Evolutionary conservation across 2,888 invertebrate genomes (phyloP).

Genomic region (Dysmachus trigonus): DNA sequence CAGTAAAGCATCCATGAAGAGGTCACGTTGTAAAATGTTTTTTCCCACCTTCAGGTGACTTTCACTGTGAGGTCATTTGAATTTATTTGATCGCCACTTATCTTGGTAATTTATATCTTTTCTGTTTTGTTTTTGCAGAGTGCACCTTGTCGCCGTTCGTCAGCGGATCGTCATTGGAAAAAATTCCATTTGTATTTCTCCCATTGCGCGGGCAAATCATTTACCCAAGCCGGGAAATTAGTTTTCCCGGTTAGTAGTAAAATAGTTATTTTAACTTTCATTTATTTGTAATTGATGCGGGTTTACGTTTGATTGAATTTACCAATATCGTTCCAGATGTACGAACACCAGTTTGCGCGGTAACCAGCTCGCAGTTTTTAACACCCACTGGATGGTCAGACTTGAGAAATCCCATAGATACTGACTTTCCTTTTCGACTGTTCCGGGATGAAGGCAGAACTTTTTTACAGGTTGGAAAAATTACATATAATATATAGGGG

Average conservation of each 20-base stretch:
- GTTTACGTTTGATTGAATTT: constrained; percentile 43
- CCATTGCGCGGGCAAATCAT: constrained; percentile 88
- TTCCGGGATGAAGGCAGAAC: constrained; percentile 84
- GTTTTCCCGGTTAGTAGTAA: constrained; percentile 70
- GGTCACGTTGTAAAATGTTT: constrained; percentile 9
- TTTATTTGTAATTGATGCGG: constrained; percentile 45
- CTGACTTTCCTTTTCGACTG: constrained; percentile 82
- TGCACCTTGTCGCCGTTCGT: constrained; percentile 83
- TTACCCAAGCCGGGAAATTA: constrained; percentile 87
- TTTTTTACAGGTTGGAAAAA: constrained; percentile 74
- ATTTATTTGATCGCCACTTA: constrained; percentile 33
- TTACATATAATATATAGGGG: too few species aligned
- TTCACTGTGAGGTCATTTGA: constrained; percentile 27
- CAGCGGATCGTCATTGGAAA: constrained; percentile 76
- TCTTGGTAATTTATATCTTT: constrained; percentile 11
- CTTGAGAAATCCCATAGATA: constrained; percentile 77
- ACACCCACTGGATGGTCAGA: constrained; percentile 83
- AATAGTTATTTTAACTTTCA: constrained; percentile 25
- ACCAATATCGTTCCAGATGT: constrained; percentile 68
- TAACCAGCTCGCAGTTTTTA: constrained; percentile 84
- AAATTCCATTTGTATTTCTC: constrained; percentile 85
- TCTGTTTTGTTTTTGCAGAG: constrained; percentile 69
- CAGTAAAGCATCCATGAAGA: constrained; percentile 19
- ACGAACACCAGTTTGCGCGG: constrained; percentile 83
- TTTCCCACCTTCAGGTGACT: constrained; percentile 9